These are phyloP conservation scores for Bothrops alternatus DNA, from an alignment of 2,797 vertebrate species.

Conservation along the genomic window DNA sequence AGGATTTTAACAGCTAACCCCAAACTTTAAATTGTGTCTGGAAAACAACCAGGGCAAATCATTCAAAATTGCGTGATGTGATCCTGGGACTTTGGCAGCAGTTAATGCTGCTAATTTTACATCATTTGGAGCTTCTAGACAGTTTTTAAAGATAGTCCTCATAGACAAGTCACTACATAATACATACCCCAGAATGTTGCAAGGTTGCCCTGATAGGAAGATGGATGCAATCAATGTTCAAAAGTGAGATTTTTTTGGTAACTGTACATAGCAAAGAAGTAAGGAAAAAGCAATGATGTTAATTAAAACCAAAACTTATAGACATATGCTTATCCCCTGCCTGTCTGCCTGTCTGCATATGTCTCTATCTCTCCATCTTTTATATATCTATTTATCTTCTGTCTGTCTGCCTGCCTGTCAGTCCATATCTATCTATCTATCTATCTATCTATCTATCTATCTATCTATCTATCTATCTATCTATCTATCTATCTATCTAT, in stretches of 20 bases:
- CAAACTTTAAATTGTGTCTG: not conserved
- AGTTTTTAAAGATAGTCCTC: not conserved
- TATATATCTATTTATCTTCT: not conserved
- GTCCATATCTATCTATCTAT: not conserved
- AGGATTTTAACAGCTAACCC: not conserved
- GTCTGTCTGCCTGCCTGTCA: not conserved
- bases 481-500: too few species aligned
- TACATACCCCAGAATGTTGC: not conserved
- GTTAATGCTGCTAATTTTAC: not conserved
- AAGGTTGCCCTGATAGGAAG: not conserved
- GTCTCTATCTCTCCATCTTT: not conserved
- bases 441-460: too few species aligned
- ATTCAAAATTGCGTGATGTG: not conserved
- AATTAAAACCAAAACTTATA: slow-evolving; percentile 1
- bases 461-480: too few species aligned
- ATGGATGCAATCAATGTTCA: not conserved
- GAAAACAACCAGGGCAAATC: not conserved
- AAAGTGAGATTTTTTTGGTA: not conserved
- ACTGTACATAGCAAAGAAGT: not conserved
- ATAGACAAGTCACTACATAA: not conserved
- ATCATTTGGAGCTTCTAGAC: not conserved
- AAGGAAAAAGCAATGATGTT: slow-evolving; percentile 7
- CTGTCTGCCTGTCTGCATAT: not conserved
- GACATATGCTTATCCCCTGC: slow-evolving; percentile 17
- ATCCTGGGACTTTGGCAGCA: not conserved